Base-by-base conservation (phyloP, 1,140 invertebrate species). In the Drosophila oshimai region DNA sequence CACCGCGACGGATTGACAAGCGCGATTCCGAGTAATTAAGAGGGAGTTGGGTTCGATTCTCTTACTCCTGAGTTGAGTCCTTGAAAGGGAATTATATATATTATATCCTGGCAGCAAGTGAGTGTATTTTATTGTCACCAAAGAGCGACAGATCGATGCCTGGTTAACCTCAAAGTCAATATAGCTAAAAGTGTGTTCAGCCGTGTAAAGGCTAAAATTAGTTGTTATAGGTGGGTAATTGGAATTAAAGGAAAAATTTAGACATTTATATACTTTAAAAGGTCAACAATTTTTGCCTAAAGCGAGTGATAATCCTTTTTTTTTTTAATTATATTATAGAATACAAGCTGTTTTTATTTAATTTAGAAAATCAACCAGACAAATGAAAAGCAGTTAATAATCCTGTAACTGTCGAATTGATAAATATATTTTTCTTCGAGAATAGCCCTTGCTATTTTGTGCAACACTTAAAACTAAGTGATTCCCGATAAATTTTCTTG, bases 51-150 rank as follows among this genome's bases (percentile, higher is more conserved):
- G 33, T 47, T 64, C 29, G 51, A 22, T 31, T 54, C 22, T 5
- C 37, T n/a, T 31, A 1, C 5, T 10, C 18, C 34, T 13, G 12
- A 17, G 22, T 12, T 7, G 24, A 13, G 37, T 58, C 57, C 57
- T 62, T 64, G 44, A 67, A 44, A 24, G 34, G 20, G 60, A 41
- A 65, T 65, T 50, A 26, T 44, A 65, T 65, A 65, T 50, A n/a
- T n/a, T n/a, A n/a, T 31, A 50, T 20, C 7, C 61, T 6, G 20
- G 12, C 18, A 10, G 34, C 29, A 45, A 47, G 47, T 47, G 15
- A 18, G 28, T 36, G 39, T 26, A 29, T 45, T 15, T 22, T 20
- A 12, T 41, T n/a, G 47, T 22, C 18, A 39, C 9, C 31, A 0
- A 10, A 13, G 22, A 6, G 47, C 47, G 24, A 17, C 13, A 12